Percentiles rank a stretch among this genome's conserved stretches.
phyloP scores from a whole-genome alignment of 2,113 vertebrate genomes.

The Anolis carolinensis region DNA sequence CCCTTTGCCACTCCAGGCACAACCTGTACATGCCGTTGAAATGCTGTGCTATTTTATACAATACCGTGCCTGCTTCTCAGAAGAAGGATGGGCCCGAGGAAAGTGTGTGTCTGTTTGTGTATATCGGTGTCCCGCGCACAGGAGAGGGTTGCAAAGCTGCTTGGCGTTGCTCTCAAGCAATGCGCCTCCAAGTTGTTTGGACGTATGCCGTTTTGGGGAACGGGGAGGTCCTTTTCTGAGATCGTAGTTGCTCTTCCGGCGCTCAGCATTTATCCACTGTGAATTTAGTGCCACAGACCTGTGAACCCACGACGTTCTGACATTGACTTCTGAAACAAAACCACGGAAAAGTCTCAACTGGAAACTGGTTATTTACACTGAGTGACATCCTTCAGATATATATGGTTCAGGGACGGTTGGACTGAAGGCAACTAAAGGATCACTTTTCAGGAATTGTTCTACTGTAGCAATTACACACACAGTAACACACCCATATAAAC shows the following conservation, averaged over 20 bases:
- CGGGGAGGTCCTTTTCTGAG: conserved; percentile 42
- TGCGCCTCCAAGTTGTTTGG: conserved; percentile 54
- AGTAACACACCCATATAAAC: too few relatives aligned
- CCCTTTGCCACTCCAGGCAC: conserved; percentile 63
- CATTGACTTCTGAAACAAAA: conserved; percentile 20
- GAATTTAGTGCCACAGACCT: conserved; percentile 66
- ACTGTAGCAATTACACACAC: background rate
- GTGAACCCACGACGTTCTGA: conserved; percentile 60
- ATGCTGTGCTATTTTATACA: conserved; percentile 66
- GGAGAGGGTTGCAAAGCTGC: conserved; percentile 35
- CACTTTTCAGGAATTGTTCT: background rate
- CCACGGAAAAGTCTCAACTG: conserved; percentile 19
- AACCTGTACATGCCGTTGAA: conserved; percentile 62
- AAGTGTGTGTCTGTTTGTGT: background rate
- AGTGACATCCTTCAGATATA: conserved; percentile 17
- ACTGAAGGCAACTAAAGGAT: background rate
- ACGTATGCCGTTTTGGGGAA: conserved; percentile 33
- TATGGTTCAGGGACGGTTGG: conserved; percentile 25
- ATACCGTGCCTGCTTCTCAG: conserved; percentile 61
- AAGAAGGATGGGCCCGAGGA: background rate
- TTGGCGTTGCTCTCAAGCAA: conserved; percentile 53
- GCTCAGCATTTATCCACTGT: conserved; percentile 70
- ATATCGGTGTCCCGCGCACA: conserved; percentile 11
- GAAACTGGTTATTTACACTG: conserved; percentile 38
- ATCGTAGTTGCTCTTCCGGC: conserved; percentile 57